Evolutionary conservation across 2,113 vertebrate species (phyloP).

Genomic region (Rhizomys pruinosus): DNA sequence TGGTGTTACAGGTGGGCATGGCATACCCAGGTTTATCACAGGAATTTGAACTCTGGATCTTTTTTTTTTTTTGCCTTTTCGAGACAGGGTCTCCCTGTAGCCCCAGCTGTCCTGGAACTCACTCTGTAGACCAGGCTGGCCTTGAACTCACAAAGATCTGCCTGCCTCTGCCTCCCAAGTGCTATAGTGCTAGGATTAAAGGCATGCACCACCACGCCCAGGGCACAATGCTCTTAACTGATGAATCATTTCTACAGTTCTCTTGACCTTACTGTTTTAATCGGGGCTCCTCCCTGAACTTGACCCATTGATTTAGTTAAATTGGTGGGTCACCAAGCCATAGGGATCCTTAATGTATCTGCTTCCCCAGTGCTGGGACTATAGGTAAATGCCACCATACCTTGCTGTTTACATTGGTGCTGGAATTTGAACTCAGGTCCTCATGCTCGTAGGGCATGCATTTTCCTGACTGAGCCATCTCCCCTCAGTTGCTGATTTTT

Average conservation of each 20-base stretch:
- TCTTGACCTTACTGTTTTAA: background rate
- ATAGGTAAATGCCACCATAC: background rate
- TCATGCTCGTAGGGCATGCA: background rate
- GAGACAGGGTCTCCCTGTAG: no score
- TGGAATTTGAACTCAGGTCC: background rate
- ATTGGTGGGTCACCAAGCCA: background rate
- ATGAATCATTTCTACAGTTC: background rate
- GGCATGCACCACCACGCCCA: no score
- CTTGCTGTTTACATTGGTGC: background rate
- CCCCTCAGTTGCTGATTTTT: background rate
- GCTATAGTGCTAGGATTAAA: no score
- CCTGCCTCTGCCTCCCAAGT: no score
- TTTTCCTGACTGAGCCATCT: background rate
- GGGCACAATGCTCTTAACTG: background rate
- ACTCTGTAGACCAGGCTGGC: no score
- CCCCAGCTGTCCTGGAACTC: no score
- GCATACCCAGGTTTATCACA: background rate
- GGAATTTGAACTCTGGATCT: background rate
- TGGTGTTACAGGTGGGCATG: background rate
- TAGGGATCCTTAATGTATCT: background rate
- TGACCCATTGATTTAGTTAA: background rate
- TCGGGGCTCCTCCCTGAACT: background rate
- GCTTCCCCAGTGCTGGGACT: background rate
- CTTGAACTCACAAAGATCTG: no score
- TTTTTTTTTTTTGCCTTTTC: no score